Base-by-base conservation (phyloP, 2,797 vertebrate species). In the Syngnathus acus region DNA sequence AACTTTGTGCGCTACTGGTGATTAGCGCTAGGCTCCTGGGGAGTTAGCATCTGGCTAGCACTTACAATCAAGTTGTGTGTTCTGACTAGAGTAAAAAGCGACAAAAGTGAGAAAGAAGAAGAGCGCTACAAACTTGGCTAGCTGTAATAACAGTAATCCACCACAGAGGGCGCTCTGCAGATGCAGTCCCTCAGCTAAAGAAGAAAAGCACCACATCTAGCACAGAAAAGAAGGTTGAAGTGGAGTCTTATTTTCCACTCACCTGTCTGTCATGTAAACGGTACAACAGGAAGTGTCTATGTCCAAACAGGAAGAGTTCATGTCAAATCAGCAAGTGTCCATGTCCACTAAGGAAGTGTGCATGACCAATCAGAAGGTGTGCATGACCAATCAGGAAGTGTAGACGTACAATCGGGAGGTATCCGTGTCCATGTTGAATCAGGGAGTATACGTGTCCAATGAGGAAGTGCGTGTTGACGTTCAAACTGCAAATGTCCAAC, bases 61-160 rank as follows among this genome's bases (percentile, higher is more conserved):
- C 53, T 55, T 9, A 58, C 32, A 58, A 38, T 58, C 55, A 37
- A 17, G 2, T 58, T 8, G 26, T 7, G 32, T 58, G 55, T 58
- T 58, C 7, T 14, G 32, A 38, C 55, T 38, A 8, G 32, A 37
- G 55, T 58, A 37, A 58, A 58, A 58, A 37, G 55, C 26, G 14
- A 58, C 55, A 58, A 37, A 37, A 58, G 26, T 32, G 17, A 32
- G 16, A 55, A 55, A 48, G 53, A 53, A 55, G 54, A 58, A 58
- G 55, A 58, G 55, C 32, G 55, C 55, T 58, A 58, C 55, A 58
- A 58, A 58, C 55, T 58, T 37, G 55, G 55, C 55, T 58, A 58
- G 55, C 26, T 58, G 55, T 58, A 58, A 26, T 58, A 58, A 58
- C 55, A 58, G 55, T 58, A 58, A 37, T 58, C 32, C 32, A 58